These are phyloP conservation scores for Ceratosolen solmsi DNA, from an alignment of 1,140 invertebrate species.

Conservation along the genomic window DNA sequence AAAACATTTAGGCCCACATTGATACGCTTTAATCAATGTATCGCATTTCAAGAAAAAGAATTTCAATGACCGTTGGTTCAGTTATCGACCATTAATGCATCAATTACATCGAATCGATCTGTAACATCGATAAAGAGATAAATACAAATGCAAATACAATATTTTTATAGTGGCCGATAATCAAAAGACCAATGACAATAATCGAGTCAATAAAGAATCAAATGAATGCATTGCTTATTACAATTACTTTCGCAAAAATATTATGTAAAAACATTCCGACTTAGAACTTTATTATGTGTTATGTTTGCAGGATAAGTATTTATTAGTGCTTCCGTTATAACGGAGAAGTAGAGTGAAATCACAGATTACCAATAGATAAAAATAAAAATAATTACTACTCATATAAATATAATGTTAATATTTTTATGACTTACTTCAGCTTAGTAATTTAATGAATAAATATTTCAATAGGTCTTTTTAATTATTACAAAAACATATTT, in stretches of 20 bases:
- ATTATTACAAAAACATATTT: background rate
- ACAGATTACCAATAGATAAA: slow-evolving; percentile 28
- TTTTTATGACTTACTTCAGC: too few species aligned
- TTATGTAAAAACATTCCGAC: slow-evolving; percentile 26
- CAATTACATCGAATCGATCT: slow-evolving; percentile 10
- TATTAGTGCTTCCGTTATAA: slow-evolving; percentile 10
- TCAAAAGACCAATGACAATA: background rate
- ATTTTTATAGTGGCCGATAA: slow-evolving; percentile 9
- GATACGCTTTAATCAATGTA: slow-evolving; percentile 18
- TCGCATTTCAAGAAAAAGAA: background rate
- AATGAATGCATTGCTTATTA: slow-evolving; percentile 14
- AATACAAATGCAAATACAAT: slow-evolving; percentile 25
- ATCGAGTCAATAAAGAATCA: slow-evolving; percentile 7
- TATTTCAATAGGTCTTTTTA: background rate
- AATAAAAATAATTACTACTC: slow-evolving; percentile 9
- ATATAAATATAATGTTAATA: too few species aligned
- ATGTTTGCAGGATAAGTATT: slow-evolving; percentile 20
- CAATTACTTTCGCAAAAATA: slow-evolving; percentile 28
- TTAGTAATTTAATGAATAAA: background rate
- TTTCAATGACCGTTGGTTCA: background rate
- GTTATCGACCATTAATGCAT: slow-evolving; percentile 6
- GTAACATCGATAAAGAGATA: background rate
- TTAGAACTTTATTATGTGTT: background rate
- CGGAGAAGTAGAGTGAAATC: slow-evolving; percentile 37
- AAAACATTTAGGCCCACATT: slow-evolving; percentile 42